Percentiles rank a stretch among this genome's conserved stretches.
phyloP scores from a whole-genome alignment of 1,140 invertebrate genomes.

The Chelonus insularis region DNA sequence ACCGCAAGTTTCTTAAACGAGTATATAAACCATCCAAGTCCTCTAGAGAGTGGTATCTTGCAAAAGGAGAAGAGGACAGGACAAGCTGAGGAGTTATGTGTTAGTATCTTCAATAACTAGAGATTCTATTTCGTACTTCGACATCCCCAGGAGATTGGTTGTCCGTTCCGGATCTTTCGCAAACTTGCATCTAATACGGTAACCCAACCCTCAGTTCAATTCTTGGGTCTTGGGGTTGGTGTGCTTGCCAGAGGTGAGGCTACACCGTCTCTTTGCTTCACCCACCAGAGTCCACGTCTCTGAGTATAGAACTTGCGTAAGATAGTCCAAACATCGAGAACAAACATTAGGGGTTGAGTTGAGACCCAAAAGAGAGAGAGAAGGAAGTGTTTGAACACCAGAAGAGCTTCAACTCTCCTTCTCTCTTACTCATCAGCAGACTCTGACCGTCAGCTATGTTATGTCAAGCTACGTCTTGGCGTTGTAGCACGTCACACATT shows the following conservation, averaged over 20 bases:
- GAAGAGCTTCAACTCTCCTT: not conserved
- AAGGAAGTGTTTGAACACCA: not conserved
- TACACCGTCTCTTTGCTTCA: not conserved
- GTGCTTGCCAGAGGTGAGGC: not conserved
- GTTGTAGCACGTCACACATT: conserved; percentile 53
- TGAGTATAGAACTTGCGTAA: conserved; percentile 37
- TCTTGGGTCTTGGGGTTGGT: conserved; percentile 10
- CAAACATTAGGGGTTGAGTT: conserved; percentile 34
- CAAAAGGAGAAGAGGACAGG: conserved; percentile 6
- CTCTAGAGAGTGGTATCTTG: not conserved
- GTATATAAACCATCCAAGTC: conserved; percentile 11
- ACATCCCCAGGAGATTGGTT: conserved; percentile 30
- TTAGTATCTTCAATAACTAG: conserved; percentile 19
- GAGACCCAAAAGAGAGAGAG: not conserved
- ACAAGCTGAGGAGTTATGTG: not conserved
- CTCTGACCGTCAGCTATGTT: conserved; percentile 35
- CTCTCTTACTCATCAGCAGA: too few species aligned
- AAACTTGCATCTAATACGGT: conserved; percentile 29
- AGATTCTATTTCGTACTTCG: conserved; percentile 23
- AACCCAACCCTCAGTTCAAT: conserved; percentile 22
- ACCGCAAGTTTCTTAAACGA: not conserved
- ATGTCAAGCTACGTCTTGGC: conserved; percentile 47
- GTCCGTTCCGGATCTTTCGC: conserved; percentile 27
- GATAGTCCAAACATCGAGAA: conserved; percentile 43
- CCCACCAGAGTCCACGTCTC: conserved; percentile 1